phyloP scores from a whole-genome alignment of 2,797 vertebrate genomes.

The Falco biarmicus region DNA sequence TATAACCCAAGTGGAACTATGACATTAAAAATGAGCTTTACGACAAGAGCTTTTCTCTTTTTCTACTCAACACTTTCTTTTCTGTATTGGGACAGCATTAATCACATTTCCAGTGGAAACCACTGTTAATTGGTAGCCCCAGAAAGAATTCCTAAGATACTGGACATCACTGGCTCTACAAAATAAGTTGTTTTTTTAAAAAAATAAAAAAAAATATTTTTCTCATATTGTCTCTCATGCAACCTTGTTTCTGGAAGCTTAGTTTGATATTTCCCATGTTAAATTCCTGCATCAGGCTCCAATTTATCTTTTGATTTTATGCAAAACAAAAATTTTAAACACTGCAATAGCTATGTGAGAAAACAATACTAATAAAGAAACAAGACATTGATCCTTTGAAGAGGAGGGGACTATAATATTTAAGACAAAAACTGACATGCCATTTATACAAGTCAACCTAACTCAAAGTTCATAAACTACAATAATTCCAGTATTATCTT shows the following conservation, averaged over 20 bases:
- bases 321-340: background rate
- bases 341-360: background rate
- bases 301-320: background rate
- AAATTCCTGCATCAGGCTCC: background rate
- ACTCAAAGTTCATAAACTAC: background rate
- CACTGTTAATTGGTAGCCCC: background rate
- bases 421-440: background rate
- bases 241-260: background rate
- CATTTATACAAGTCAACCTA: background rate
- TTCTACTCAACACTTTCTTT: background rate
- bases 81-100: background rate
- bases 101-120: background rate
- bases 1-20: background rate
- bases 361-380: background rate
- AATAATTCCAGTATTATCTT: background rate
- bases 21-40: background rate
- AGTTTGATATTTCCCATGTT: background rate
- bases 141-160: background rate
- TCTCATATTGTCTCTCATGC: background rate
- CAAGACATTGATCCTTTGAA: background rate
- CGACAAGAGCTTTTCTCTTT: background rate
- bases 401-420: background rate
- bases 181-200: background rate
- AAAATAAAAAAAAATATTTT: background rate
- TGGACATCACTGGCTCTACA: background rate